Conservation (phyloP, 2,888 invertebrate species). For the Tenthredo distinguenda region DNA sequence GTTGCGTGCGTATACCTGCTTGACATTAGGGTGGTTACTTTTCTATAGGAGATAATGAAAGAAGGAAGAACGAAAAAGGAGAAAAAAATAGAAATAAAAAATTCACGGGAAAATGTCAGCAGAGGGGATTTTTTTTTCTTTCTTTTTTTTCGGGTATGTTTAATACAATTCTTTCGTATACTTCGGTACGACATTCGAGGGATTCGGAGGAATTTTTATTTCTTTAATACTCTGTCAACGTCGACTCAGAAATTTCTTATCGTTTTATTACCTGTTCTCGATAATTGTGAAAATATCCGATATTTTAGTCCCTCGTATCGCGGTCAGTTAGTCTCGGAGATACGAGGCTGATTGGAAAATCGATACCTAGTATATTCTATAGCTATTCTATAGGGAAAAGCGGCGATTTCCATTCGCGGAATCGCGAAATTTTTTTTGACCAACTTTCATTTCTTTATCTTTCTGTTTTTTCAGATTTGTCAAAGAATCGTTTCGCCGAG, state of each 20-base stretch:
- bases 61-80: not conserved
- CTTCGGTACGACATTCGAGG: too few relatives aligned
- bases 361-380: too few relatives aligned
- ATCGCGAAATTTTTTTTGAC: too few relatives aligned
- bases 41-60: not conserved
- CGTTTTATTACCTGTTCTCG: too few relatives aligned
- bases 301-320: too few relatives aligned
- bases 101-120: not conserved
- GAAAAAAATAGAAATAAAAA: not conserved
- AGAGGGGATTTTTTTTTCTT: not conserved
- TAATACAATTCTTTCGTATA: not conserved
- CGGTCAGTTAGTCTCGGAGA: too few relatives aligned
- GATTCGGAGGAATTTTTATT: not conserved
- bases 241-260: too few relatives aligned
- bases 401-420: too few relatives aligned
- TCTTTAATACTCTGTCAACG: not conserved
- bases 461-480: slow-evolving; percentile 85
- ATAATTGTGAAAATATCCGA: not conserved
- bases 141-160: not conserved
- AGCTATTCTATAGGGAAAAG: too few relatives aligned
- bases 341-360: too few relatives aligned
- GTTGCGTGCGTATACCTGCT: not conserved
- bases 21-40: not conserved
- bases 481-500: slow-evolving; percentile 93
- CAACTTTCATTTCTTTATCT: slow-evolving; percentile 55